Percentiles rank a stretch among this genome's conserved stretches.
These are phyloP conservation scores for Cinclus cinclus DNA, from an alignment of 2,113 vertebrate species.

Conservation along the genomic window DNA sequence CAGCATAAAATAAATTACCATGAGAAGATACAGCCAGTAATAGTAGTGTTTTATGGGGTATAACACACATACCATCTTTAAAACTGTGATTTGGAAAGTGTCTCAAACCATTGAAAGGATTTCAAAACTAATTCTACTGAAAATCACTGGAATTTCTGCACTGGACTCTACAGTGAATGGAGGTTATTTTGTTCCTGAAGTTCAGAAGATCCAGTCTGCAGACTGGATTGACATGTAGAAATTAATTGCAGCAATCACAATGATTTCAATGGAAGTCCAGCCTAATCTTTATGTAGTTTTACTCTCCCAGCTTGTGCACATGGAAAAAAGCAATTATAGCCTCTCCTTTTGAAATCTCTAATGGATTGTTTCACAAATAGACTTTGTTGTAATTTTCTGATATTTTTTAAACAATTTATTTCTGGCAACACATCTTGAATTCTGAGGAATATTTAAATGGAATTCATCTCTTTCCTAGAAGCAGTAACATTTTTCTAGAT, in stretches of 20 bases:
- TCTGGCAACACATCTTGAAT: neutral
- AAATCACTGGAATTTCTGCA: neutral
- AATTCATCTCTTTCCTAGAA: neutral
- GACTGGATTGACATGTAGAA: neutral
- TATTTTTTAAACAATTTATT: neutral
- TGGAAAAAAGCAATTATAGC: neutral
- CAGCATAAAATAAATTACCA: neutral
- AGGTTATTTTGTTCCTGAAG: neutral
- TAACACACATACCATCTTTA: neutral
- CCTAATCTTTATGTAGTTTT: neutral
- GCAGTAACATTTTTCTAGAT: neutral
- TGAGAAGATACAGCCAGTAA: neutral
- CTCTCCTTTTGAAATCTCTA: neutral
- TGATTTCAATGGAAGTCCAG: neutral
- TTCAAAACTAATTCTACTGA: neutral
- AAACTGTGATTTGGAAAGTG: neutral
- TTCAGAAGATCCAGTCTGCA: neutral
- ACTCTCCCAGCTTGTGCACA: neutral
- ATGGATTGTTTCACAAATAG: neutral
- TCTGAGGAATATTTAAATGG: neutral
- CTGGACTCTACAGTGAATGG: neutral
- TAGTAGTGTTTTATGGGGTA: neutral
- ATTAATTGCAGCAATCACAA: neutral
- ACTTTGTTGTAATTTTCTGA: neutral
- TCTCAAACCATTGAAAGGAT: neutral